Evolutionary conservation across 2,888 invertebrate species (phyloP), one percentile per base, ranked within the genome.

Genomic region (Phorcus lineatus): DNA sequence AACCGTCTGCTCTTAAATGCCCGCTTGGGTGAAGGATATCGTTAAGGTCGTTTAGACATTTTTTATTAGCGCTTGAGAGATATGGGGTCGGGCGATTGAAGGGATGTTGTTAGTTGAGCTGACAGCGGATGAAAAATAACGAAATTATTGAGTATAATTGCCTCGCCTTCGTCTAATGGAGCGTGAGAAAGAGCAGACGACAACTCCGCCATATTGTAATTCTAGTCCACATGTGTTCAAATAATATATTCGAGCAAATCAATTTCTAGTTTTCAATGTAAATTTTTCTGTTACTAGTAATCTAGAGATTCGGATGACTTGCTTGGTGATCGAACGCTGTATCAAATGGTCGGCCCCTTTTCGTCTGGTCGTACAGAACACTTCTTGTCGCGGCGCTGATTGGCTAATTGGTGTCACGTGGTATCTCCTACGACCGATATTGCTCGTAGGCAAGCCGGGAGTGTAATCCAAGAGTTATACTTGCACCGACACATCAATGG

Each of bases 71-170:
- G 79, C 76, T 47, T 82, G 81, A 80, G 77, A 81, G 80, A 82
- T 77, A 62, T 67, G 77, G 78, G 82, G 79, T 78, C 74, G 76
- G 78, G 78, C 86, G 84, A 86, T 84, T 85, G 82, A 82, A 78
- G 78, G 53, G 83, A 66, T 81, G 84, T 82, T 81, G 79, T 80
- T 79, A 79, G 79, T 55, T 76, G 67, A 67, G 82, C 80, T 88
- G 89, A 87, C 89, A 88, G 84, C 81, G 82, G 83, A 86, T 85
- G 87, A 88, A 87, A 87, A 86, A 88, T 86, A 85, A 85, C 84
- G 81, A 85, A 86, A 86, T 85, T 86, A 88, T 88, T 84, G 85
- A 79, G 84, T 83, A 83, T 84, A 82, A 84, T 80, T 78, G 78
- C 53, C 70, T 52, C 36, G 70, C 53, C 22, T 78, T 52, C 28